phyloP scores from a whole-genome alignment of 1,140 invertebrate species.

The Dendrolimus kikuchii region DNA sequence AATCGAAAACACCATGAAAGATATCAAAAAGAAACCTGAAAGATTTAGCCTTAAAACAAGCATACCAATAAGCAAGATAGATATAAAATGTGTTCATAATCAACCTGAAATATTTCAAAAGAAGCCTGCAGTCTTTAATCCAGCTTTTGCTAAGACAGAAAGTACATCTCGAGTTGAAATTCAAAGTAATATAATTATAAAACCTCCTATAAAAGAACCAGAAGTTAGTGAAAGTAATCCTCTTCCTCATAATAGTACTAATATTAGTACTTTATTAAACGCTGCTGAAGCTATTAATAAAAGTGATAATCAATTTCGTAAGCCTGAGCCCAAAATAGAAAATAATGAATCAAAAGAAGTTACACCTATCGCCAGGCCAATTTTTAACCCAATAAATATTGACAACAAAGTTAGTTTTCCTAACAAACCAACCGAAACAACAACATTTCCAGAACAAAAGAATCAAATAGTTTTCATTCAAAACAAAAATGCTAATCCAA shows the following conservation, averaged over 20 bases:
- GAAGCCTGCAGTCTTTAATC: conserved; percentile 18
- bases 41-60: conserved; percentile 64
- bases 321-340: conserved; percentile 32
- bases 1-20: conserved; percentile 22
- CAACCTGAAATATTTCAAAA: conserved; percentile 39
- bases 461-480: conserved; percentile 58
- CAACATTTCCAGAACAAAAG: conserved; percentile 35
- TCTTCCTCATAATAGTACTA: conserved; percentile 21
- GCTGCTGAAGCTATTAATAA: conserved; percentile 51
- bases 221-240: conserved; percentile 1
- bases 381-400: conserved; percentile 39
- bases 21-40: conserved; percentile 48
- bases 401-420: conserved; percentile 33
- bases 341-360: conserved; percentile 27
- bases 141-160: conserved; percentile 28
- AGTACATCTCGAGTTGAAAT: conserved; percentile 43
- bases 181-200: conserved; percentile 57
- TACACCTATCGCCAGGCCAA: conserved; percentile 15
- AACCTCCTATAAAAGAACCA: conserved; percentile 33
- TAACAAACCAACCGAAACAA: conserved; percentile 27
- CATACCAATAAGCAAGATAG: conserved; percentile 66
- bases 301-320: conserved; percentile 39
- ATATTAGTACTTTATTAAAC: conserved; percentile 48
- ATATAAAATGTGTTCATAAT: conserved; percentile 56
- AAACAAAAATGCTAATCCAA: conserved; percentile 49